A percentile compares a stretch with the other conserved stretches of the same genome.
Evolutionary conservation across 2,888 invertebrate species (phyloP).

Genomic region (Hedya salicella): DNA sequence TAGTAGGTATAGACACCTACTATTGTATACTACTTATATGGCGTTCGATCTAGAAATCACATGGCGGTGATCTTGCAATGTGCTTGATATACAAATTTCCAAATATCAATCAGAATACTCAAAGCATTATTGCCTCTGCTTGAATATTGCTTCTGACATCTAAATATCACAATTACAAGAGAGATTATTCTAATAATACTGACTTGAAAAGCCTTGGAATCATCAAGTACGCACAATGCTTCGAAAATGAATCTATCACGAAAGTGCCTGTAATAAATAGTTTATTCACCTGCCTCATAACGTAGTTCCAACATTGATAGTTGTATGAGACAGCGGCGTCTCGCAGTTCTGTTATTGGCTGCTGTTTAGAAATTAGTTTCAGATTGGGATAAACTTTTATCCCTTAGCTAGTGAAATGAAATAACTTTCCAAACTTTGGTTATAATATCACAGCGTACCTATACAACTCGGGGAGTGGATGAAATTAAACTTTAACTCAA

Average conservation of each 20-base stretch:
- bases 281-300: not conserved
- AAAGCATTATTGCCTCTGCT: not conserved
- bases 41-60: too few species aligned
- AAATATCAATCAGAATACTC: not conserved
- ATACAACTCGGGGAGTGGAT: conserved; percentile 53
- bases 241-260: not conserved
- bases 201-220: not conserved
- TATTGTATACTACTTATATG: too few species aligned
- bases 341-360: conserved; percentile 46
- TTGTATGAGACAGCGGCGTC: conserved; percentile 37
- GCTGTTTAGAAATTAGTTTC: conserved; percentile 57
- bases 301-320: conserved; percentile 37
- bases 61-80: too few species aligned
- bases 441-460: conserved; percentile 56
- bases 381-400: conserved; percentile 57
- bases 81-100: not conserved
- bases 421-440: conserved; percentile 67
- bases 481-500: conserved; percentile 64
- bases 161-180: too few species aligned
- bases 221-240: not conserved
- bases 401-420: conserved; percentile 66
- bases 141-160: not conserved
- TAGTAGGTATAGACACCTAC: too few species aligned
- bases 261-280: not conserved
- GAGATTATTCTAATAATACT: not conserved